Conservation (phyloP, 1,140 invertebrate genomes). For the Ladona fulva region DNA sequence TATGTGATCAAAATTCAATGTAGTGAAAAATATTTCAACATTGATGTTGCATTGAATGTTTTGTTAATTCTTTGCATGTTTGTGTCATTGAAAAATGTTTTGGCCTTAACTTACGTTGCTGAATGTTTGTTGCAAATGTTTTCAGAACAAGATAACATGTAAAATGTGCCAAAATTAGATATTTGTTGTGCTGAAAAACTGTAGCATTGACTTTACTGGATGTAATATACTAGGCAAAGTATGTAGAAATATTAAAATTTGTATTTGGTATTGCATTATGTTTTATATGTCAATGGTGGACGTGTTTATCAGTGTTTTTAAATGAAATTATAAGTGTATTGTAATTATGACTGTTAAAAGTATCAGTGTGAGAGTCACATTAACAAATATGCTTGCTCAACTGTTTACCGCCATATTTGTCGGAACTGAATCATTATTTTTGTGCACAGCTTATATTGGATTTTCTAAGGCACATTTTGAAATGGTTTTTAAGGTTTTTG, state of each 20-base stretch:
- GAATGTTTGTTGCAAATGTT: too few species aligned
- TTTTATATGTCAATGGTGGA: neutral
- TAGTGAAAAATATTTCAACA: too few species aligned
- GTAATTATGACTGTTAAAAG: neutral
- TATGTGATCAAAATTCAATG: too few species aligned
- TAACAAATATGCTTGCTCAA: constrained; percentile 10
- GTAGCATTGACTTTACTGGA: too few species aligned
- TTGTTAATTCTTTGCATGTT: too few species aligned
- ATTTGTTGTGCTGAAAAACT: neutral
- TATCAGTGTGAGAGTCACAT: neutral
- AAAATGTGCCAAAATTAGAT: neutral
- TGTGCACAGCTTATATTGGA: neutral
- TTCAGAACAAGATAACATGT: too few species aligned
- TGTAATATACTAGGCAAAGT: too few species aligned
- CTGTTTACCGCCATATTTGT: neutral
- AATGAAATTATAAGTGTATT: neutral
- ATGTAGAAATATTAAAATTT: neutral
- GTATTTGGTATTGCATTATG: neutral
- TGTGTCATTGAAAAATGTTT: too few species aligned
- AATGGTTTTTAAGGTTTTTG: constrained; percentile 5
- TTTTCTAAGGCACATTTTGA: constrained; percentile 10
- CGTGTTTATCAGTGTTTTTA: neutral
- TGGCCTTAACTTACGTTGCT: too few species aligned
- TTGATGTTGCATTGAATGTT: too few species aligned
- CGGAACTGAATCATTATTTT: constrained; percentile 10